Evolutionary conservation across 2,113 vertebrate genomes (phyloP).

Genomic region (Cricetomys ansorgei): DNA sequence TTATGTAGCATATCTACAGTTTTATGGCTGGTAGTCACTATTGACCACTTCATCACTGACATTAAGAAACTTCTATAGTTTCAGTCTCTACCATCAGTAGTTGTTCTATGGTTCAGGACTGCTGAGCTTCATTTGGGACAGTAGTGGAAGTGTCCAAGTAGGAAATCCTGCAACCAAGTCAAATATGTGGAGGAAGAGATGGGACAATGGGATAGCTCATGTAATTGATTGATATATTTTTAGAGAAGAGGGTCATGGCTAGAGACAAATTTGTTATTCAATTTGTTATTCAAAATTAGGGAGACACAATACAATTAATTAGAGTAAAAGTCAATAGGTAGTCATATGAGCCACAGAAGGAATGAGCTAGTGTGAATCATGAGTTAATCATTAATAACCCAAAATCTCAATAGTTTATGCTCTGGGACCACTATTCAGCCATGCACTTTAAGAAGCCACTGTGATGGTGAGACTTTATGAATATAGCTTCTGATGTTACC

Average conservation of each 20-base stretch:
- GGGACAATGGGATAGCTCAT: neutral
- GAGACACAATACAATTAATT: neutral
- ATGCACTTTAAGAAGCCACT: neutral
- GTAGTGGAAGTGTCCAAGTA: no score
- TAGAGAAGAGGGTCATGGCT: neutral
- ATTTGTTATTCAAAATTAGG: neutral
- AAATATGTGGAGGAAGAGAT: no score
- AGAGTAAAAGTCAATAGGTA: neutral
- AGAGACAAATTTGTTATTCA: neutral
- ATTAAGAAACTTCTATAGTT: neutral
- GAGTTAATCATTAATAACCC: neutral
- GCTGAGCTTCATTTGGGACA: neutral
- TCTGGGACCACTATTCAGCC: neutral
- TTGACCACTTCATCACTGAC: neutral
- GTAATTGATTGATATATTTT: neutral
- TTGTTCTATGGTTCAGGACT: neutral
- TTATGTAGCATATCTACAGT: neutral
- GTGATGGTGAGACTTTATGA: neutral
- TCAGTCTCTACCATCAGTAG: neutral
- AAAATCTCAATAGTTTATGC: neutral
- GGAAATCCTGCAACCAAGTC: neutral
- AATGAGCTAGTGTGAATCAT: neutral
- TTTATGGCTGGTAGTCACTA: neutral
- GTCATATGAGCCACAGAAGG: neutral
- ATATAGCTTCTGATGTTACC: neutral